Evolutionary conservation across 2,797 vertebrate species (phyloP), one percentile per base, ranked within the genome.

Genomic region (Arctocebus calabarensis): DNA sequence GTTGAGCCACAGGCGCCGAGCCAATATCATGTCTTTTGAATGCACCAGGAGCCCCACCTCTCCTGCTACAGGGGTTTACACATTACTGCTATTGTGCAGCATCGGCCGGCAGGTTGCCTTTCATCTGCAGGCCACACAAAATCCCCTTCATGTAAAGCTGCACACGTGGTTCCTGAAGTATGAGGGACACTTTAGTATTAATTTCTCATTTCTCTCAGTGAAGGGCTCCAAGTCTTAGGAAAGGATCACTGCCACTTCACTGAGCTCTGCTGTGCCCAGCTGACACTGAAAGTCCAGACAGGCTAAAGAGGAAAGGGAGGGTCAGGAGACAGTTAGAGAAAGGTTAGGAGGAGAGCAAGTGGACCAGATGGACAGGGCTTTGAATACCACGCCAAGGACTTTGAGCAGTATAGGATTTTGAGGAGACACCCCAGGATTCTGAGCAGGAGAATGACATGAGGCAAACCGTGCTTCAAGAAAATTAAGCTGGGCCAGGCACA

Each of bases 11-110:
- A n/a, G n/a, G n/a, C n/a, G n/a, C n/a, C n/a, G n/a, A n/a, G n/a
- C n/a, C n/a, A n/a, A n/a, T 91, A 37, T 94, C 93, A 81, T 96
- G 90, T 97, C 97, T 84, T 93, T 62, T 97, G 97, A 97, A 97
- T 97, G 97, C 97, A 84, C 97, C 91, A 97, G 91, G 95, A 97
- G 40, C 83, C 88, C 78, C 94, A 88, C 94, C 90, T 97, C 96
- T 96, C 94, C 81, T 29, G 77, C 95, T 96, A 66, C 97, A 93
- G 96, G 97, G 97, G 94, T 97, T 98, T 96, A 96, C 97, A 96
- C 91, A 77, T 97, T 96, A 93, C 91, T 96, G 94, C 96, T 96
- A 92, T 95, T 95, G 90, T 97, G 97, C 93, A 96, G 95, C 96
- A 92, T 90, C 96, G 98, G 95, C 84, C 73, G 93, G 91, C 73